These are phyloP conservation scores for Phasianus colchicus DNA, from an alignment of 2,113 vertebrate species.

Conservation along the genomic window DNA sequence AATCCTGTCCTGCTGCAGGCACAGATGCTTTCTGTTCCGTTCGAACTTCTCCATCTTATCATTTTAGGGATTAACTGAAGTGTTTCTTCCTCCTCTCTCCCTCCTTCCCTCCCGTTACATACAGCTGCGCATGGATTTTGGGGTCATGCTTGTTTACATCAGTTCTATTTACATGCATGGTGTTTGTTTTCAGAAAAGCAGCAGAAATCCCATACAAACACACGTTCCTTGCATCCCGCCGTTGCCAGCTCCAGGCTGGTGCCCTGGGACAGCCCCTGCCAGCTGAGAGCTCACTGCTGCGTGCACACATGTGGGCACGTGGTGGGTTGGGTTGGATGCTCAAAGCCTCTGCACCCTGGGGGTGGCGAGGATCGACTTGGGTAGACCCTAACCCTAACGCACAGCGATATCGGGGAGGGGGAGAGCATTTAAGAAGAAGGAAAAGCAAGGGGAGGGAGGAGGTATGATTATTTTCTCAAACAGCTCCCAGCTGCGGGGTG, in stretches of 20 bases:
- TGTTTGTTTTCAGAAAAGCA: slow-evolving; percentile 16
- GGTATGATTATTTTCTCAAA: slow-evolving; percentile 27
- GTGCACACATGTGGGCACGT: accelerated
- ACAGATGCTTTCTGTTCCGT: neutral
- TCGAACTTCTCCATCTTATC: neutral
- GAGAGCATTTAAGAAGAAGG: neutral
- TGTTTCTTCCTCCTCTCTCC: neutral
- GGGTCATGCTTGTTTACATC: slow-evolving; percentile 45
- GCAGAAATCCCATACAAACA: neutral
- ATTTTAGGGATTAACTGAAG: slow-evolving; percentile 32
- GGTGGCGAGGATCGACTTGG: accelerated
- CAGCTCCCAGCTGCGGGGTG: neutral
- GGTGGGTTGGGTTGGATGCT: neutral
- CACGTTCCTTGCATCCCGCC: neutral
- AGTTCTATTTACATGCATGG: neutral
- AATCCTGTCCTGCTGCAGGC: neutral
- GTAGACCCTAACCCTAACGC: no score
- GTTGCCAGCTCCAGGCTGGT: accelerated
- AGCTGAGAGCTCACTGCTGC: neutral
- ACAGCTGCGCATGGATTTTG: slow-evolving; percentile 50
- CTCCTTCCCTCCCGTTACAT: neutral
- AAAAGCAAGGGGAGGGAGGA: slow-evolving; percentile 38
- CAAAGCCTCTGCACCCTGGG: neutral
- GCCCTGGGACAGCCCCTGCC: neutral
- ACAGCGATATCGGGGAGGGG: neutral